Base-by-base conservation (phyloP, 2,797 vertebrate genomes). In the Danio aesculapii region DNA sequence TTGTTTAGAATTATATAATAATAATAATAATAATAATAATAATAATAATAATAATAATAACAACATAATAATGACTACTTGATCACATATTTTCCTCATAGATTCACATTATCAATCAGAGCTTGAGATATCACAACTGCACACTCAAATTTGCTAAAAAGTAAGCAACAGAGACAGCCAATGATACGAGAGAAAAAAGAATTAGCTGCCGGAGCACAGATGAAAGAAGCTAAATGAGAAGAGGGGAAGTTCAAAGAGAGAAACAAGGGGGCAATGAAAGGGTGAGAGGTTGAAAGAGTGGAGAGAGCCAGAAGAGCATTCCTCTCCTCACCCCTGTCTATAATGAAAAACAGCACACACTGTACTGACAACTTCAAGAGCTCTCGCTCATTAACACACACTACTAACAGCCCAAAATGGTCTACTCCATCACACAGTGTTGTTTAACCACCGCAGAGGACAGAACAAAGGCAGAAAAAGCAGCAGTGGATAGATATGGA, bases 251-350 rank as follows among this genome's bases (percentile, higher is more conserved):
- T 86, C 47, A 82, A 73, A 79, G 75, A 62, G n/a, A 70, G 50
- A 83, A 63, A 81, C 66, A 59, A 79, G 53, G 52, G 66, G 77
- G 13, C 74, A 72, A 68, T 80, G 73, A 76, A 8, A 82, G 71
- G 72, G 77, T 75, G 63, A 75, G 62, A 83, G 74, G 72, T 64
- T 66, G 58, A 84, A 70, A 50, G 79, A 81, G 71, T 63, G 66
- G 66, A 61, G 66, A 61, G 68, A 17, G 19, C 41, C 61, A 41
- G 52, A 53, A 79, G 53, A 75, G 59, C 59, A 67, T 50, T 81
- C 77, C 71, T 52, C 19, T 78, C 71, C 78, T 81, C 53, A 50
- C 19, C 43, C 70, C 61, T 66, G 44, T 14, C 30, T 47, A 46
- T 83, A 75, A 79, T 75, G 68, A 52, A 59, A 76, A 77, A 73